A percentile compares a stretch with the other conserved stretches of the same genome.
These are phyloP conservation scores for Diachasmimorpha longicaudata DNA, from an alignment of 1,140 invertebrate genomes.

Conservation along the genomic window DNA sequence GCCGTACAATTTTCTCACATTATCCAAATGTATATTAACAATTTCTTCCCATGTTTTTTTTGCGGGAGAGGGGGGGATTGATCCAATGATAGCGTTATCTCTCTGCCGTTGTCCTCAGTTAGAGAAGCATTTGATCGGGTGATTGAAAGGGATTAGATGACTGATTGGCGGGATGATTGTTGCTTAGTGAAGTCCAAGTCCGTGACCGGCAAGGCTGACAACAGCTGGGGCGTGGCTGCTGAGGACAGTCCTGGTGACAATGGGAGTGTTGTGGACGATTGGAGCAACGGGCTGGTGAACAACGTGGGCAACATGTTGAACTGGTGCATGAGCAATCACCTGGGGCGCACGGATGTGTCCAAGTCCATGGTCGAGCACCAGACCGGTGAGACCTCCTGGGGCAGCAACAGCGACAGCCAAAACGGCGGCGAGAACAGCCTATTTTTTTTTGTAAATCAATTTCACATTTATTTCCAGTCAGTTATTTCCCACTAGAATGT, in stretches of 20 bases:
- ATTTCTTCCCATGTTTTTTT: too few species aligned
- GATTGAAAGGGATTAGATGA: neutral
- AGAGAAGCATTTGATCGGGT: neutral
- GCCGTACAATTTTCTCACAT: neutral
- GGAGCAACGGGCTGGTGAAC: conserved; percentile 45
- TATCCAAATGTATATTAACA: neutral
- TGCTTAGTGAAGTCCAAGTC: conserved; percentile 42
- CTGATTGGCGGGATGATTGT: neutral
- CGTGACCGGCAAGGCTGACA: conserved; percentile 46
- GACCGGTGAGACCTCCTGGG: conserved; percentile 54
- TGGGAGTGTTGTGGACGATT: conserved; percentile 43
- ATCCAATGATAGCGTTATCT: neutral
- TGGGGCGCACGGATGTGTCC: conserved; percentile 52
- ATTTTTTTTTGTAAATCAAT: conserved; percentile 12
- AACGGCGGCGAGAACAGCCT: conserved; percentile 55
- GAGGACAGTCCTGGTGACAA: conserved; percentile 60
- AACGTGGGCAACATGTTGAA: conserved; percentile 31
- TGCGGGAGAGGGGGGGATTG: neutral
- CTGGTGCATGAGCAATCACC: conserved; percentile 36
- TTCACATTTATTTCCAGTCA: too few species aligned
- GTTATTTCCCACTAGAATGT: too few species aligned
- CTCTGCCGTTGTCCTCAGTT: conserved; percentile 4
- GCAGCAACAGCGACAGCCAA: conserved; percentile 44
- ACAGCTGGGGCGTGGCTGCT: conserved; percentile 53
- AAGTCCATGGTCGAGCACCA: conserved; percentile 43